These are phyloP conservation scores for Cherax destructor DNA, from an alignment of 1,140 invertebrate genomes.

Conservation along the genomic window DNA sequence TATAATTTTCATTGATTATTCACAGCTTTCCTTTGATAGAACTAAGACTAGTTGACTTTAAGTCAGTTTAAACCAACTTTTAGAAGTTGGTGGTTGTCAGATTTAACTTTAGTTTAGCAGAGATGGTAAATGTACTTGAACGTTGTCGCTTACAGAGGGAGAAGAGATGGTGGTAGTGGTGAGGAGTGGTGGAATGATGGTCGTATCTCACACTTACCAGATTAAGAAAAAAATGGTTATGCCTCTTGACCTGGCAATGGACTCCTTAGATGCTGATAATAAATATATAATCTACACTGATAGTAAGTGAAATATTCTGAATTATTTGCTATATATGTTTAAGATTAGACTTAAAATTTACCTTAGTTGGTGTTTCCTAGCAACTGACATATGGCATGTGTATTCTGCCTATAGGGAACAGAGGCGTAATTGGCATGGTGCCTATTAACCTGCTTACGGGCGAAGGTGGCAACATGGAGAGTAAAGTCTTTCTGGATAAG, in stretches of 20 bases:
- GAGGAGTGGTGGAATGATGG: not conserved
- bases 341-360: too few species aligned
- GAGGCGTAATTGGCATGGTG: not conserved
- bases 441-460: not conserved
- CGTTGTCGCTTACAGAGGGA: not conserved
- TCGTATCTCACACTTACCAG: not conserved
- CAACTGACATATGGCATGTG: not conserved
- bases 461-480: not conserved
- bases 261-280: not conserved
- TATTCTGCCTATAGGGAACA: not conserved
- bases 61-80: too few species aligned
- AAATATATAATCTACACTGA: not conserved
- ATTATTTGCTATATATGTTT: too few species aligned
- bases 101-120: too few species aligned
- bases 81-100: too few species aligned
- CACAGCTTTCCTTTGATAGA: too few species aligned
- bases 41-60: too few species aligned
- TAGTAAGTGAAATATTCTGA: not conserved
- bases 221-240: not conserved
- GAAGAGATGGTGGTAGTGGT: conserved; percentile 12
- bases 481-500: not conserved
- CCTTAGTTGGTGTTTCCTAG: too few species aligned
- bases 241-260: not conserved
- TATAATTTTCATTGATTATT: too few species aligned
- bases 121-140: too few species aligned